A percentile compares a stretch with the other conserved stretches of the same genome.
phyloP scores from a whole-genome alignment of 2,888 invertebrate species.

The Drosophila anomelani region DNA sequence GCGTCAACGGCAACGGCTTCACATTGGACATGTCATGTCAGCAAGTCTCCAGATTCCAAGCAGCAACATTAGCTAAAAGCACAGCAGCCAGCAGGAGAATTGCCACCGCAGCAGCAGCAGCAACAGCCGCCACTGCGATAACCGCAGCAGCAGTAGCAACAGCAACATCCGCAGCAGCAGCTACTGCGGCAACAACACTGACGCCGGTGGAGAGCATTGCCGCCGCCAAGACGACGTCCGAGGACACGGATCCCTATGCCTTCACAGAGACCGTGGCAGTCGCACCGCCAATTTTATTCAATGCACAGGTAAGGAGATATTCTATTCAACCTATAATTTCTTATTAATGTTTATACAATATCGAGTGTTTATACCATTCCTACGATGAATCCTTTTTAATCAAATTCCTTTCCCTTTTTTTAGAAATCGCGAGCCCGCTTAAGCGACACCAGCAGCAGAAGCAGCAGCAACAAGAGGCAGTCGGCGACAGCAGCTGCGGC shows the following conservation, averaged over 20 bases:
- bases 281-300: slow-evolving; percentile 83
- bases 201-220: slow-evolving; percentile 56
- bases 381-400: not conserved
- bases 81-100: slow-evolving; percentile 33
- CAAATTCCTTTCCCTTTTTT: slow-evolving; percentile 22
- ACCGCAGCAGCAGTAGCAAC: slow-evolving; percentile 43
- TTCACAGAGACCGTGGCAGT: slow-evolving; percentile 84
- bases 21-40: slow-evolving; percentile 85
- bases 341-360: not conserved
- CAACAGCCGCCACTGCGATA: slow-evolving; percentile 40
- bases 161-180: slow-evolving; percentile 42
- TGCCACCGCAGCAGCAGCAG: slow-evolving; percentile 55
- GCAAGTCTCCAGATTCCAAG: slow-evolving; percentile 83
- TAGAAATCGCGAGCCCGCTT: slow-evolving; percentile 81
- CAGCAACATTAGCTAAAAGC: slow-evolving; percentile 46
- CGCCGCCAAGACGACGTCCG: slow-evolving; percentile 74
- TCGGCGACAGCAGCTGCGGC: slow-evolving; percentile 29
- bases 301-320: slow-evolving; percentile 81
- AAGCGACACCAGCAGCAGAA: slow-evolving; percentile 58
- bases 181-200: slow-evolving; percentile 47
- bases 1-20: slow-evolving; percentile 61
- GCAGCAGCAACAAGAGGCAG: slow-evolving; percentile 46
- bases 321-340: not conserved
- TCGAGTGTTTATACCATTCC: not conserved
- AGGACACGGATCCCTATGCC: slow-evolving; percentile 85